phyloP scores from a whole-genome alignment of 2,797 vertebrate genomes.

The Synaphobranchus kaupii region DNA sequence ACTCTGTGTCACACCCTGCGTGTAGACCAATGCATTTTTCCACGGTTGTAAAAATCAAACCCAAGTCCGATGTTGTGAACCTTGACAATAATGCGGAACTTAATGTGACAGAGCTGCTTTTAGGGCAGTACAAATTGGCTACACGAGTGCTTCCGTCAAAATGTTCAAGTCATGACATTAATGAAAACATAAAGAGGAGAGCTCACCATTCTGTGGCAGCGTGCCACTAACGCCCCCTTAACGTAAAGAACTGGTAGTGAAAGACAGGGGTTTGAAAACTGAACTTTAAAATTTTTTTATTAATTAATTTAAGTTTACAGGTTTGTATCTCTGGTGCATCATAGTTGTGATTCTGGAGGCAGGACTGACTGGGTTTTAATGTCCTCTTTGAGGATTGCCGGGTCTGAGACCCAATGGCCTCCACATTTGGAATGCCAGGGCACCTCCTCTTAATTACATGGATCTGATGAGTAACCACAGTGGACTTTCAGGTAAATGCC shows the following conservation, averaged over 20 bases:
- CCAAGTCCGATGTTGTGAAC: not conserved
- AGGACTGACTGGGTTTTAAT: not conserved
- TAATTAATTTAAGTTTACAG: not conserved
- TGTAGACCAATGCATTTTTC: not conserved
- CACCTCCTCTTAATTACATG: not conserved
- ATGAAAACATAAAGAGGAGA: not conserved
- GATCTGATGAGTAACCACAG: not conserved
- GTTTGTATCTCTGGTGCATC: not conserved
- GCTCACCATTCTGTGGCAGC: not conserved
- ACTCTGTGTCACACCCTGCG: not conserved
- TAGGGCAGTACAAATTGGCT: not conserved
- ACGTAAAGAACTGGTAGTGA: not conserved
- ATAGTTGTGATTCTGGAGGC: not conserved
- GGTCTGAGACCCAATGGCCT: not conserved
- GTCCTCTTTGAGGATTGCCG: not conserved
- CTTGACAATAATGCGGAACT: not conserved
- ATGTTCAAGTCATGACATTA: not conserved
- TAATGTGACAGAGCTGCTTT: not conserved
- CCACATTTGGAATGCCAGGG: not conserved
- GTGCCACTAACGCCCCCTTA: not conserved
- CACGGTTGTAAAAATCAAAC: not conserved
- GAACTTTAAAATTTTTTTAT: not conserved
- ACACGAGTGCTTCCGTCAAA: not conserved
- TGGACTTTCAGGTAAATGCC: not conserved
- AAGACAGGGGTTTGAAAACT: not conserved